A percentile compares a stretch with the other conserved stretches of the same genome.
phyloP scores from a whole-genome alignment of 2,797 vertebrate genomes.

The Channallabes apus region DNA sequence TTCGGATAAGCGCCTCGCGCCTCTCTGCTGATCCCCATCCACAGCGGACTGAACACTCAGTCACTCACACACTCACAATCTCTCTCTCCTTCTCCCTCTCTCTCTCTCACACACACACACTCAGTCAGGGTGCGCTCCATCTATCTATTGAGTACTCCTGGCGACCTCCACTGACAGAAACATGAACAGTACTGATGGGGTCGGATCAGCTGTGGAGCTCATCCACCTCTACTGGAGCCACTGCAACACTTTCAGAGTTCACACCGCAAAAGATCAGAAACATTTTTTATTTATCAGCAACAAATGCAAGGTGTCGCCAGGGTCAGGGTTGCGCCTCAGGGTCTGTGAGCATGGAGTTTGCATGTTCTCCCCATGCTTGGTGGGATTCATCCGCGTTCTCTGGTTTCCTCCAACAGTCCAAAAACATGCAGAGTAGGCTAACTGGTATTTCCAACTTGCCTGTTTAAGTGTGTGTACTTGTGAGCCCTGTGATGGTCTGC shows the following conservation, averaged over 20 bases:
- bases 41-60: slow-evolving; percentile 43
- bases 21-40: slow-evolving; percentile 53
- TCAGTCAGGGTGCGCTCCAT: slow-evolving; percentile 6
- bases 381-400: too few relatives aligned
- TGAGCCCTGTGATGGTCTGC: too few relatives aligned
- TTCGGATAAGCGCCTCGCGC: slow-evolving; percentile 57
- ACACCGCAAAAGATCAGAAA: not conserved
- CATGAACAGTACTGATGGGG: slow-evolving; percentile 48
- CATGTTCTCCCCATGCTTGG: too few relatives aligned
- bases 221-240: not conserved
- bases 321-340: too few relatives aligned
- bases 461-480: not conserved
- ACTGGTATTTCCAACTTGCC: too few relatives aligned
- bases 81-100: not conserved
- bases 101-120: slow-evolving; percentile 9
- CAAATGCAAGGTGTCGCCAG: too few relatives aligned
- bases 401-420: too few relatives aligned
- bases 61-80: not conserved
- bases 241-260: not conserved
- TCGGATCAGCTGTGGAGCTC: slow-evolving; percentile 21
- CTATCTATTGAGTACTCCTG: slow-evolving; percentile 59
- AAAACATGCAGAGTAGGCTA: too few relatives aligned
- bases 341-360: too few relatives aligned
- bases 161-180: slow-evolving; percentile 74
- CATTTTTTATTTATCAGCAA: not conserved